Evolutionary conservation across 2,113 vertebrate genomes (phyloP).

Genomic region (Argyrosomus japonicus): DNA sequence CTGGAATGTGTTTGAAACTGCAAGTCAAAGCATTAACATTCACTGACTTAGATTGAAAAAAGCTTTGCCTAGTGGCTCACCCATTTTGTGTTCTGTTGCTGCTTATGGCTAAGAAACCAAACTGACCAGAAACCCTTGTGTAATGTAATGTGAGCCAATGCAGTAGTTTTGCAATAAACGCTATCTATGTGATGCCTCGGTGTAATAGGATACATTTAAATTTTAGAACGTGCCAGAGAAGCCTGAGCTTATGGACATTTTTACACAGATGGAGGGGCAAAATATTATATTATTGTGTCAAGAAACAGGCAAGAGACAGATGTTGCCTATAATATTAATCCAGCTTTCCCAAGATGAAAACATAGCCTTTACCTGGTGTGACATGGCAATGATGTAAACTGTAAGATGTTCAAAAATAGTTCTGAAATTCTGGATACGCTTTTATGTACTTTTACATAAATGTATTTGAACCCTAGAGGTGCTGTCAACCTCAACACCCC

Average conservation of each 20-base stretch:
- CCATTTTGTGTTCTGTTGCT: not conserved
- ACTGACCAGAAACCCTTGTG: not conserved
- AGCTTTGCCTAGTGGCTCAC: not conserved
- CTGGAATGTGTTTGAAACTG: conserved; percentile 39
- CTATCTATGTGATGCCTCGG: not conserved
- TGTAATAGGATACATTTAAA: not conserved
- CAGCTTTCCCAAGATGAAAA: not conserved
- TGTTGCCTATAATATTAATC: not conserved
- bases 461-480: not conserved
- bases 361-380: not conserved
- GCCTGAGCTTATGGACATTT: not conserved
- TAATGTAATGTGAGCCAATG: not conserved
- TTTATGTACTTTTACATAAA: not conserved
- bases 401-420: not conserved
- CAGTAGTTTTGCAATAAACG: not conserved
- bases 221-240: not conserved
- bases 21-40: conserved; percentile 36
- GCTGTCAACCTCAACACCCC: not conserved
- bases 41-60: not conserved
- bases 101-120: not conserved
- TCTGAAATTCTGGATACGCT: not conserved
- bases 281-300: not conserved
- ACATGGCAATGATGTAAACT: not conserved
- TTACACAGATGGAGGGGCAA: not conserved
- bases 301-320: not conserved